These are phyloP conservation scores for Dinomys branickii DNA, from an alignment of 2,113 vertebrate species.

Conservation along the genomic window DNA sequence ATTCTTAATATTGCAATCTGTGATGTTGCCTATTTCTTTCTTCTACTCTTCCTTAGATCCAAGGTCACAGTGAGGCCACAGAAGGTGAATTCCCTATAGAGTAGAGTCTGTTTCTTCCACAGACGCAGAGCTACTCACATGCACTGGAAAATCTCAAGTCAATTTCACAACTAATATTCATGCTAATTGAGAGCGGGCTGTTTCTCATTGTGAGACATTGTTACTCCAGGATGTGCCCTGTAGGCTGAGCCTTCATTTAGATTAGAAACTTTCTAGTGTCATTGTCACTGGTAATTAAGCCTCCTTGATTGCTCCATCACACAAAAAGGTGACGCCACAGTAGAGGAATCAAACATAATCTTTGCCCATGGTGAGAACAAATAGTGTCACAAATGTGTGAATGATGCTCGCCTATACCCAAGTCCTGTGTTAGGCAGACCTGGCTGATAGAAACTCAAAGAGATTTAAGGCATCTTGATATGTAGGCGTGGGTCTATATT, in stretches of 20 bases:
- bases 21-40: neutral
- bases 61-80: neutral
- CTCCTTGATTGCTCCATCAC: constrained; percentile 28
- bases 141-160: constrained; percentile 32
- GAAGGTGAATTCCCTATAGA: neutral
- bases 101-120: neutral
- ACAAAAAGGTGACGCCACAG: constrained; percentile 51
- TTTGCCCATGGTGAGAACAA: neutral
- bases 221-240: neutral
- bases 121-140: neutral
- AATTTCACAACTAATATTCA: constrained; percentile 63
- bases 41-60: neutral
- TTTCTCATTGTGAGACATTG: neutral
- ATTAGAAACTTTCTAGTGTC: neutral
- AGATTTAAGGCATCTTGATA: constrained; percentile 28
- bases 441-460: neutral
- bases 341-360: neutral
- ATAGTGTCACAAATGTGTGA: neutral
- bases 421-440: neutral
- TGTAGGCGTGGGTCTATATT: constrained; percentile 13
- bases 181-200: constrained; percentile 62
- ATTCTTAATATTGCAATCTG: neutral
- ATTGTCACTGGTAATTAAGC: constrained; percentile 36
- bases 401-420: neutral
- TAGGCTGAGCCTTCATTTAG: neutral